Evolutionary conservation across 2,113 vertebrate species (phyloP), one percentile per base, ranked within the genome.

Genomic region (Mus pahari): DNA sequence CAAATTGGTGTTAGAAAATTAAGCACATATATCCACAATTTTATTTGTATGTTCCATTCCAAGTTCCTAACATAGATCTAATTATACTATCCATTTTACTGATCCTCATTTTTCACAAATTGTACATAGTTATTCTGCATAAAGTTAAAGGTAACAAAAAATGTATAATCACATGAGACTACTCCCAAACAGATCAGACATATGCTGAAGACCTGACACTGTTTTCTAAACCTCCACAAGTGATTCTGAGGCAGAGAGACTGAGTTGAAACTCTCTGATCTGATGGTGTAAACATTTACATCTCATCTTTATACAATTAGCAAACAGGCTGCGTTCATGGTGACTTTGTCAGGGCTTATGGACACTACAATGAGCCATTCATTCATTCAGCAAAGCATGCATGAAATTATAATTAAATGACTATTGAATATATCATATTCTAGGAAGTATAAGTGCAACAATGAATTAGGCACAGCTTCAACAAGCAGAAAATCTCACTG

Each of bases 361-460:
- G 36, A 91, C 70, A 19, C 45, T 92, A 50, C 36, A 36, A 94
- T 77, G 79, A 93, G 22, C 83, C 77, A 92, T 86, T 97, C 95
- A 96, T 78, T 94, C 77, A 75, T 62, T 97, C 77, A 91, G n/a
- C 75, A 94, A 92, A 64, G 77, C 58, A 86, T 60, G 75, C 88
- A 90, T 73, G 45, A 92, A 94, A 91, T 48, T 94, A 24, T 95
- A 94, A 96, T 88, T 96, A 94, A 97, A 88, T 93, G 50, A 87
- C 26, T 62, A 60, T 31, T 83, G 39, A 64, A 94, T 87, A 81
- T 16, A 84, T 96, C 91, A 87, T 68, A 66, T 81, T 39, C 42
- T 45, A 94, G 79, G 22, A 95, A 94, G 94, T 95, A 33, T n/a
- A 88, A 96, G 90, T 77, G 60, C 22, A 96, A 94, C 42, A 83